Conservation (phyloP, 1,140 invertebrate genomes). For the Acromyrmex echinatior region DNA sequence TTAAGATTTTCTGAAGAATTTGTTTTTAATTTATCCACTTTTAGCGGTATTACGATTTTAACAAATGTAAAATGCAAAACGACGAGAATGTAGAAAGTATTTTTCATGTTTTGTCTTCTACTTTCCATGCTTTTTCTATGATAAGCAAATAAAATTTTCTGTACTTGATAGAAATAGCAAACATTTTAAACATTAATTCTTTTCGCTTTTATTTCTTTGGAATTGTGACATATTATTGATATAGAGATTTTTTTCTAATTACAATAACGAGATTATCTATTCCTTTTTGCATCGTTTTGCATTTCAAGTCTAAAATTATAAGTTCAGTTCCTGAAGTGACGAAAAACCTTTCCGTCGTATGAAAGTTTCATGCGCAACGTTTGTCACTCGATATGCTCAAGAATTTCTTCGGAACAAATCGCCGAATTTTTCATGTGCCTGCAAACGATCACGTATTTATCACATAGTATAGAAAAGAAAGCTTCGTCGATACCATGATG, state of each 20-base stretch:
- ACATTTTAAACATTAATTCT: background rate
- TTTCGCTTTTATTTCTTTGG: background rate
- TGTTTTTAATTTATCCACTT: background rate
- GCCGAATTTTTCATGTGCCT: conserved; percentile 50
- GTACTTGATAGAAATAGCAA: background rate
- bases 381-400: conserved; percentile 10
- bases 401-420: conserved; percentile 25
- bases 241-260: background rate
- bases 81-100: background rate
- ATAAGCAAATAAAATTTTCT: background rate
- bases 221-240: background rate
- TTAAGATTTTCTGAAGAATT: background rate
- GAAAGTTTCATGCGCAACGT: conserved; percentile 11
- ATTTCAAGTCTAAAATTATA: conserved; percentile 1
- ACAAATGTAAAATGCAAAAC: conserved; percentile 7
- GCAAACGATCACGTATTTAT: conserved; percentile 6
- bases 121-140: background rate
- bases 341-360: background rate
- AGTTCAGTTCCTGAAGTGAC: background rate
- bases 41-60: background rate
- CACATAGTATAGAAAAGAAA: background rate
- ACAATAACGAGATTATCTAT: background rate
- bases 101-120: background rate
- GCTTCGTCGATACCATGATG: conserved; percentile 16
- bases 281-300: conserved; percentile 32